These are phyloP conservation scores for Clivina fossor DNA, from an alignment of 2,888 invertebrate genomes.

Conservation along the genomic window DNA sequence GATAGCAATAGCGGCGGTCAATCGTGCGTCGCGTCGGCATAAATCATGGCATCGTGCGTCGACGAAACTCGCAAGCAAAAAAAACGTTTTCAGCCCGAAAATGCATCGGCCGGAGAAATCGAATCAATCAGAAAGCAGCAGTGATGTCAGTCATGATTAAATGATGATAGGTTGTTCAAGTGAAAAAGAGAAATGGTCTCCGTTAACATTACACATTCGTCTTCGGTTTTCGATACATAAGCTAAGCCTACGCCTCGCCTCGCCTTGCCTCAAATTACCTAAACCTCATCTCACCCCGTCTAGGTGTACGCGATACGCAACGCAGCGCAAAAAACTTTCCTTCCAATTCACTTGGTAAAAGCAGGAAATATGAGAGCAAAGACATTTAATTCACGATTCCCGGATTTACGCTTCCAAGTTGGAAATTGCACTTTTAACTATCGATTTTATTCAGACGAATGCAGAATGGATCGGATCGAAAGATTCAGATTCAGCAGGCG, in stretches of 20 bases:
- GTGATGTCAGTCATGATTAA: conserved; percentile 30
- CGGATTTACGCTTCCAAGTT: no score
- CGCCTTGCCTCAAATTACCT: no score
- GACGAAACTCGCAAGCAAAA: conserved; percentile 24
- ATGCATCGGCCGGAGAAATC: conserved; percentile 27
- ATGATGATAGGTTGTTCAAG: conserved; percentile 27
- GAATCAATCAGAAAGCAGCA: conserved; percentile 30
- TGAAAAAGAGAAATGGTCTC: conserved; percentile 29
- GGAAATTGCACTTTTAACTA: conserved; percentile 18
- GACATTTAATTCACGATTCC: no score
- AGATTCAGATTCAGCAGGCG: no score
- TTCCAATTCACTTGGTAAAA: no score
- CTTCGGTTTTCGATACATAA: no score
- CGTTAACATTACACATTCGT: conserved; percentile 27
- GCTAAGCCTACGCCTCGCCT: no score
- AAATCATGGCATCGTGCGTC: conserved; percentile 20
- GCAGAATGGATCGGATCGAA: conserved; percentile 19
- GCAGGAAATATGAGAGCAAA: no score
- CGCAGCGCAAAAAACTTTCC: no score
- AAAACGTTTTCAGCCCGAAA: conserved; percentile 24
- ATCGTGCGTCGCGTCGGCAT: conserved; percentile 18
- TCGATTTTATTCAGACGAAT: conserved; percentile 24
- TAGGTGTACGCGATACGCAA: no score
- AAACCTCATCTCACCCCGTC: no score
- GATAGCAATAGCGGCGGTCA: conserved; percentile 1